A percentile compares a stretch with the other conserved stretches of the same genome.
phyloP scores from a whole-genome alignment of 1,140 invertebrate genomes.

The Bemisia tabaci region DNA sequence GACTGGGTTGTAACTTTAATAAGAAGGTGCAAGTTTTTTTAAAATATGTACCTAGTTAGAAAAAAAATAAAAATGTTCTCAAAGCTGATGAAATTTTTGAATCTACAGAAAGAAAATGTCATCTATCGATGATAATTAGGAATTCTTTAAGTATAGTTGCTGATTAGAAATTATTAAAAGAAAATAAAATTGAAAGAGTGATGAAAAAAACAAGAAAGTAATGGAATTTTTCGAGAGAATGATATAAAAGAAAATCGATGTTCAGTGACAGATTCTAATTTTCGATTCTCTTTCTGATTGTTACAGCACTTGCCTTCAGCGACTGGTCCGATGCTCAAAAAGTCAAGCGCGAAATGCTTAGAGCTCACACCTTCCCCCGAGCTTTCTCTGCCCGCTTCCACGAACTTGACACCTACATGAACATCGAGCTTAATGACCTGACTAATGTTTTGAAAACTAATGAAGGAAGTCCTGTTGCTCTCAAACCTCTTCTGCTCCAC shows the following conservation, averaged over 20 bases:
- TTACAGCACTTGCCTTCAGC: conserved; percentile 67
- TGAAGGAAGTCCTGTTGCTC: conserved; percentile 19
- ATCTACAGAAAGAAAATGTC: too few species aligned
- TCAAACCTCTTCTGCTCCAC: conserved; percentile 22
- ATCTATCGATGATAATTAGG: too few species aligned
- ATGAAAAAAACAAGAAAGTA: neutral
- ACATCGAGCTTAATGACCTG: conserved; percentile 42
- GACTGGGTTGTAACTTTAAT: too few species aligned
- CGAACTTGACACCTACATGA: conserved; percentile 46
- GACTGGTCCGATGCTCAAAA: conserved; percentile 74
- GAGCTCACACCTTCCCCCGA: conserved; percentile 53
- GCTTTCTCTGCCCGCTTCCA: conserved; percentile 52
- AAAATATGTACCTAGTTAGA: too few species aligned
- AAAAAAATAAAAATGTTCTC: too few species aligned
- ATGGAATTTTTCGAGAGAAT: too few species aligned
- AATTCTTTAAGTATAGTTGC: too few species aligned
- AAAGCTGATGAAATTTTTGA: too few species aligned
- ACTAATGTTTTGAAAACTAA: conserved; percentile 34
- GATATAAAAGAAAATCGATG: too few species aligned
- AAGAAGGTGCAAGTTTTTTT: too few species aligned
- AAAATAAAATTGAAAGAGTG: conserved; percentile 5
- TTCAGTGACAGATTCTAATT: too few species aligned
- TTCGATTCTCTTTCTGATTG: conserved; percentile 21
- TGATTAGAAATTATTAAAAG: neutral
- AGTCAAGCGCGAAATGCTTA: conserved; percentile 49